Evolutionary conservation across 2,888 invertebrate genomes (phyloP).

Genomic region (Himalopsyche anomala): DNA sequence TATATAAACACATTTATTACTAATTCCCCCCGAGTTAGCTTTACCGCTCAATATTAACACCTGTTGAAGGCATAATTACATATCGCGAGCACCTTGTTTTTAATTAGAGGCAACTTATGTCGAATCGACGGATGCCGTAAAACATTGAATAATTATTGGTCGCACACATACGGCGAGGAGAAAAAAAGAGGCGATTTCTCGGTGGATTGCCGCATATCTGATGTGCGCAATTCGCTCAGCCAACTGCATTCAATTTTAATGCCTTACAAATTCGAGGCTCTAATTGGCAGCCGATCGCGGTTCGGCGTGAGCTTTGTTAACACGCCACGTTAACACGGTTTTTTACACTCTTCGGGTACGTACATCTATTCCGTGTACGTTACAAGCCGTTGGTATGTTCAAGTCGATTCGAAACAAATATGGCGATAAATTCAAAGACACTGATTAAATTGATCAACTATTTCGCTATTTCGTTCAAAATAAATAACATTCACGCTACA

Average conservation of each 20-base stretch:
- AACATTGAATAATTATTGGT: slow-evolving; percentile 23
- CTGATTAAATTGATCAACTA: no score
- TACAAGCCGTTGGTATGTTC: no score
- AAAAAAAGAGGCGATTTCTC: neutral
- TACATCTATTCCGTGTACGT: neutral
- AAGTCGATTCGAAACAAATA: no score
- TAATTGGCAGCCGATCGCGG: slow-evolving; percentile 29
- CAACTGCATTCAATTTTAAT: slow-evolving; percentile 34
- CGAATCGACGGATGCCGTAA: slow-evolving; percentile 9
- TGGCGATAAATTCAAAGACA: no score
- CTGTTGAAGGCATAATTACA: slow-evolving; percentile 12
- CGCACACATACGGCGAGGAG: neutral
- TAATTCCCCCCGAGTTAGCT: no score
- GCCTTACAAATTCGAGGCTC: slow-evolving; percentile 24
- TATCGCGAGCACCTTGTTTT: slow-evolving; percentile 32
- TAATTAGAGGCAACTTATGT: slow-evolving; percentile 13
- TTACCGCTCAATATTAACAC: neutral
- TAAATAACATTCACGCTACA: no score
- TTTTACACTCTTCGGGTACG: neutral
- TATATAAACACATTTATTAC: no score
- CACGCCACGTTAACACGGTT: neutral
- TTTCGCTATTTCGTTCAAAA: no score
- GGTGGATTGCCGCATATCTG: slow-evolving; percentile 21
- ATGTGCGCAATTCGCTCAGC: neutral
- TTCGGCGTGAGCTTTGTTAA: slow-evolving; percentile 10